A percentile compares a stretch with the other conserved stretches of the same genome.
Evolutionary conservation across 1,140 invertebrate species (phyloP).

Genomic region (Portunus trituberculatus): DNA sequence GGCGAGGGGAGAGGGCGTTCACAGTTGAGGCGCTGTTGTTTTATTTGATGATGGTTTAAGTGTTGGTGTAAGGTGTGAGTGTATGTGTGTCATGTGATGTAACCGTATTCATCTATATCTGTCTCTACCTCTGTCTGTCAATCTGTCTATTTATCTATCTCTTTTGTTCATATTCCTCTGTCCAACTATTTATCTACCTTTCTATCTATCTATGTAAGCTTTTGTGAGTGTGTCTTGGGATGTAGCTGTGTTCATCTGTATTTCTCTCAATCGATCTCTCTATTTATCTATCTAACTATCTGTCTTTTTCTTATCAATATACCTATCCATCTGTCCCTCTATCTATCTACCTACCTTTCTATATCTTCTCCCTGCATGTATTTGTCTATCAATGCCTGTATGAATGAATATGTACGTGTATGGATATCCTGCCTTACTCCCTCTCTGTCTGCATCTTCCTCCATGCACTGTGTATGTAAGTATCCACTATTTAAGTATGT

Average conservation of each 20-base stretch:
- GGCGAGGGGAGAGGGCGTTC: background rate
- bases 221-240: background rate
- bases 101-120: conserved; percentile 37
- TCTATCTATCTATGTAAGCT: background rate
- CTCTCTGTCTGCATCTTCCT: no score
- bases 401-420: conserved; percentile 15
- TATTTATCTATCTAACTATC: background rate
- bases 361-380: background rate
- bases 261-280: conserved; percentile 11
- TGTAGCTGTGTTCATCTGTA: conserved; percentile 44
- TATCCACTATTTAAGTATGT: no score
- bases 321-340: background rate
- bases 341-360: background rate
- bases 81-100: conserved; percentile 32
- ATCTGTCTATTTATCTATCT: conserved; percentile 5
- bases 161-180: background rate
- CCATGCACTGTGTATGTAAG: no score
- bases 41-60: background rate
- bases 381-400: background rate
- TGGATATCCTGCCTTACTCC: background rate
- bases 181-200: background rate
- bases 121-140: conserved; percentile 36
- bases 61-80: background rate
- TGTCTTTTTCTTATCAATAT: background rate
- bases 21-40: background rate